phyloP scores from a whole-genome alignment of 1,140 invertebrate species.

The Heliothis subflexa region DNA sequence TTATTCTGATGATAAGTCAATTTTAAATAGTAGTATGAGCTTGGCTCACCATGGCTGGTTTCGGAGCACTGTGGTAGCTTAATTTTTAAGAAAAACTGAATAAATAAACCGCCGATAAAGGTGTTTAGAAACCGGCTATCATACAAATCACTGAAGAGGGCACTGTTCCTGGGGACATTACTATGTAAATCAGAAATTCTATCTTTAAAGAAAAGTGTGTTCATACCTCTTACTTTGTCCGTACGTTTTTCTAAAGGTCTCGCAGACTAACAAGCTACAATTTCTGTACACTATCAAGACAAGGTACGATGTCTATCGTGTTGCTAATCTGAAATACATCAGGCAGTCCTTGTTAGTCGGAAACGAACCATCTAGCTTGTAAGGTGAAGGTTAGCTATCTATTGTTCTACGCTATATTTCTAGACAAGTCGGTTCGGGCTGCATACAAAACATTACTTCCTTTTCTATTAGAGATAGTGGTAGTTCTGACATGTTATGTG shows the following conservation, averaged over 20 bases:
- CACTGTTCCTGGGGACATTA: too few species aligned
- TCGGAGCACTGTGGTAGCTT: background rate
- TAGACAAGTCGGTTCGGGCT: background rate
- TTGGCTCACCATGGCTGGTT: background rate
- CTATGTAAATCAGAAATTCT: too few species aligned
- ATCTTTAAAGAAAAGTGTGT: too few species aligned
- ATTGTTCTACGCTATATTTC: constrained; percentile 2
- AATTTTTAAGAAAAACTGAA: too few species aligned
- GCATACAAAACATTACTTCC: constrained; percentile 22
- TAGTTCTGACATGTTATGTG: background rate
- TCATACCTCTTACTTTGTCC: too few species aligned
- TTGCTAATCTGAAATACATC: constrained; percentile 29
- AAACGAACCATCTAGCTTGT: background rate
- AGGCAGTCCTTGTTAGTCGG: background rate
- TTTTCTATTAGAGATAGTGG: background rate
- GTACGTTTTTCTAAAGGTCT: too few species aligned
- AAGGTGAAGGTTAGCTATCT: constrained; percentile 16
- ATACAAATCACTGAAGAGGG: too few species aligned
- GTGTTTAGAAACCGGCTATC: too few species aligned
- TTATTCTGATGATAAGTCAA: background rate
- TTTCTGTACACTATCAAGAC: background rate
- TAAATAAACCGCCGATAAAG: too few species aligned
- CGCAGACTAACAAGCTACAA: background rate
- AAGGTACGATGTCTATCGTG: background rate
- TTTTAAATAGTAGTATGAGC: background rate